phyloP scores from a whole-genome alignment of 2,797 vertebrate genomes.

The Furcifer pardalis region DNA sequence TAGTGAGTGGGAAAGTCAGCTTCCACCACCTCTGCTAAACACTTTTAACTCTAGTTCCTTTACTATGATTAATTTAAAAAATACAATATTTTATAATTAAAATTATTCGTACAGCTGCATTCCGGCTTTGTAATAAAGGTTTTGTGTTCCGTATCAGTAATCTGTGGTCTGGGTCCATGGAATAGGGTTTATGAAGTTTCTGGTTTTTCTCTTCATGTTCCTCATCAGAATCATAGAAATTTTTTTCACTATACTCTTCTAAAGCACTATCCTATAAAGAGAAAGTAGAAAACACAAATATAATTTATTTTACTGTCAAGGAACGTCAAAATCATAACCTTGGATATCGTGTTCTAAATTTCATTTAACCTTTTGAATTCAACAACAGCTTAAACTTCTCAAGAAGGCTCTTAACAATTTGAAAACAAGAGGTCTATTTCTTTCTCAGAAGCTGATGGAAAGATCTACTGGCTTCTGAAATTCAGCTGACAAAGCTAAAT shows the following conservation, averaged over 20 bases:
- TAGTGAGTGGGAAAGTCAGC: neutral
- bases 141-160: conserved; percentile 93
- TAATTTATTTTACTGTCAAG: neutral
- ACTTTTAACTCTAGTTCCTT: neutral
- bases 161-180: conserved; percentile 96
- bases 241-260: conserved; percentile 83
- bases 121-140: conserved; percentile 94
- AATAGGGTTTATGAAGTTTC: conserved; percentile 73
- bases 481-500: neutral
- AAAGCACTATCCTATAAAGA: conserved; percentile 78
- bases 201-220: conserved; percentile 78
- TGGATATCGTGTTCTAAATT: neutral
- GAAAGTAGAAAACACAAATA: conserved; percentile 13
- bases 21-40: neutral
- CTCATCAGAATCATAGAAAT: conserved; percentile 92
- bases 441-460: neutral
- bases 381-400: neutral
- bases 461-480: neutral
- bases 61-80: neutral
- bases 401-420: neutral
- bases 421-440: neutral
- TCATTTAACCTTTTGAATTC: neutral
- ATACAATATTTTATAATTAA: neutral
- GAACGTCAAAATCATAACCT: neutral
- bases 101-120: conserved; percentile 88